phyloP scores from a whole-genome alignment of 2,113 vertebrate species.

The Xyliphius kryptos region DNA sequence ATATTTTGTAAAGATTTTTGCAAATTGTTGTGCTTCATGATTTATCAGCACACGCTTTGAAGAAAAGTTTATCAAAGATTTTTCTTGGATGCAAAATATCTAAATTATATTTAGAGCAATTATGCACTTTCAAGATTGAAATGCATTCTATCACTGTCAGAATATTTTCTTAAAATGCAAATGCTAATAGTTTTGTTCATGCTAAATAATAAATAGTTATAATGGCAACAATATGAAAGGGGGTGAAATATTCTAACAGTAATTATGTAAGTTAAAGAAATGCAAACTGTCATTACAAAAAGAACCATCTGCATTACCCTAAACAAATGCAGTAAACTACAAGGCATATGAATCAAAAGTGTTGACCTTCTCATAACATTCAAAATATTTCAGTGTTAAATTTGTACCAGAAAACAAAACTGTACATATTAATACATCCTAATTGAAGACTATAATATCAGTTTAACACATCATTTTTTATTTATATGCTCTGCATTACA shows the following conservation, averaged over 20 bases:
- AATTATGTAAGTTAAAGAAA: conserved; percentile 4
- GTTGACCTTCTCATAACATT: conserved; percentile 17
- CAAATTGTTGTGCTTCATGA: no score
- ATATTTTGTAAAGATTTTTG: no score
- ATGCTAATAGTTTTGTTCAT: conserved; percentile 5
- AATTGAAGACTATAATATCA: no score
- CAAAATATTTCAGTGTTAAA: no score
- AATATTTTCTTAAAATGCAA: conserved; percentile 20
- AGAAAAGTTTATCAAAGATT: background rate
- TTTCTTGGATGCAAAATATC: background rate
- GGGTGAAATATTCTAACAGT: conserved; percentile 5
- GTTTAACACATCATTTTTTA: no score
- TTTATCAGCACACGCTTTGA: background rate
- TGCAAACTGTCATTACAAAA: background rate
- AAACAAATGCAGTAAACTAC: background rate
- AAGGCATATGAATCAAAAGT: conserved; percentile 14
- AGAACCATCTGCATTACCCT: conserved; percentile 1
- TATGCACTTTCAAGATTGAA: no score
- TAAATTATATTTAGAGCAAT: no score
- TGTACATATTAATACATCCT: no score
- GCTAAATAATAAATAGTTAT: conserved; percentile 18
- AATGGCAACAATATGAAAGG: background rate
- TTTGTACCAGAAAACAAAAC: no score
- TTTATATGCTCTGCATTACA: no score
- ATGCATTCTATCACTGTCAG: background rate